Evolutionary conservation across 2,797 vertebrate genomes (phyloP), one percentile per base, ranked within the genome.

Genomic region (Siniperca undulata): DNA sequence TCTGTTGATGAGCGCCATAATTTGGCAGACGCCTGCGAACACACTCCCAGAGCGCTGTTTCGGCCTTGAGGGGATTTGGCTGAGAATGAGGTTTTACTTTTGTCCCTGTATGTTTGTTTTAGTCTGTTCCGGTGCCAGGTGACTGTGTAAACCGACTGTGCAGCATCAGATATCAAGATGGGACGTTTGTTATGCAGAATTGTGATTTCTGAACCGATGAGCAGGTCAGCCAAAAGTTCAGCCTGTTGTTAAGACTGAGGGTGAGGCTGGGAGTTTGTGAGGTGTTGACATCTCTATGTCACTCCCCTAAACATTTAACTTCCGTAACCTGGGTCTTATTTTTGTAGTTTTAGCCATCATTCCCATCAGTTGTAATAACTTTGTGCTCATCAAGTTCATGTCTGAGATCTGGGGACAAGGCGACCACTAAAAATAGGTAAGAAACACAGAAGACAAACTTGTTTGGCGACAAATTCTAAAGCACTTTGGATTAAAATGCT

Each of bases 101-200:
- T 58, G 36, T 71, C 27, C 30, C 4, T 17, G 34, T 59, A 77
- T 66, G 75, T 83, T 72, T 75, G 3, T 70, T 78, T 79, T 24
- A 69, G 60, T 48, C 24, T 59, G 55, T 70, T 64, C 44, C n/a
- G 58, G 46, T 74, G 55, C 81, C 77, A 74, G 64, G 68, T 80
- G 40, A 36, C n/a, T 46, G 27, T 71, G 70, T 88, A 68, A 22
- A 34, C 30, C 48, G 62, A 34, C 38, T 3, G 34, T 3, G 20
- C 59, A 30, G 44, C 48, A 56, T 65, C 79, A 68, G 66, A 81
- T 84, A 59, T 40, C 22, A 73, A 53, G 44, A 78, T n/a, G 66
- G 61, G 53, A 84, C 58, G 65, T 42, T 81, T 83, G 74, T 53
- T 68, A 10, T 42, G 36, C 11, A 30, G 38, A 34, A 22, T 34